Evolutionary conservation across 2,797 vertebrate species (phyloP).

Genomic region (Anguilla marmorata): DNA sequence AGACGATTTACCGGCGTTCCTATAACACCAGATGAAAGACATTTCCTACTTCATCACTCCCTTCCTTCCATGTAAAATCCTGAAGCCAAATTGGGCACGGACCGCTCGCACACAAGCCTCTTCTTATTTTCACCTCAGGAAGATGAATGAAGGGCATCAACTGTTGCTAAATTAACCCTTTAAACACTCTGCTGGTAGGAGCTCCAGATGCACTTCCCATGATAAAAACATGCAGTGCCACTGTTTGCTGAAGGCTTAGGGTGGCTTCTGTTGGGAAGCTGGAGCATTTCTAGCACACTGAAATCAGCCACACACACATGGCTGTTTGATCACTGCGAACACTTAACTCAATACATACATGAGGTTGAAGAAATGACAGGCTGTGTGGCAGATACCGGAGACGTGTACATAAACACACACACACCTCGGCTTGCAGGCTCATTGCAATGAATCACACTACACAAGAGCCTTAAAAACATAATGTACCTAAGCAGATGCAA

Average conservation of each 20-base stretch:
- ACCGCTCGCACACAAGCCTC: background rate
- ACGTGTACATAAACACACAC: background rate
- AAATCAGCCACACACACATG: background rate
- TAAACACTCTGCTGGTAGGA: background rate
- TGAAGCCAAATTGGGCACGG: background rate
- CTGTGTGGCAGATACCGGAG: background rate
- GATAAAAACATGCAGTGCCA: background rate
- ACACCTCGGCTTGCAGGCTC: background rate
- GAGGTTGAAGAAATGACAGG: background rate
- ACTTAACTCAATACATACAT: background rate
- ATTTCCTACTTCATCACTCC: background rate
- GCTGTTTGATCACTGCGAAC: background rate
- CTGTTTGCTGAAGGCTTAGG: background rate
- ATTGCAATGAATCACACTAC: background rate
- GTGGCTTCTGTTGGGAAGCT: background rate
- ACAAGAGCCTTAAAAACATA: background rate
- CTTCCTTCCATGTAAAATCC: slow-evolving; percentile 9
- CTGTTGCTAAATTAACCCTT: background rate
- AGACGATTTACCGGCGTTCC: background rate
- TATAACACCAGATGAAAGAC: background rate
- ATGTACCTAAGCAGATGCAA: background rate
- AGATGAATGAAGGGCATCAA: background rate
- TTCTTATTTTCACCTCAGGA: background rate
- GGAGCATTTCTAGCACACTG: background rate
- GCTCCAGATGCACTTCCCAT: background rate